Conservation (phyloP, 2,797 vertebrate species). For the Alca torda region DNA sequence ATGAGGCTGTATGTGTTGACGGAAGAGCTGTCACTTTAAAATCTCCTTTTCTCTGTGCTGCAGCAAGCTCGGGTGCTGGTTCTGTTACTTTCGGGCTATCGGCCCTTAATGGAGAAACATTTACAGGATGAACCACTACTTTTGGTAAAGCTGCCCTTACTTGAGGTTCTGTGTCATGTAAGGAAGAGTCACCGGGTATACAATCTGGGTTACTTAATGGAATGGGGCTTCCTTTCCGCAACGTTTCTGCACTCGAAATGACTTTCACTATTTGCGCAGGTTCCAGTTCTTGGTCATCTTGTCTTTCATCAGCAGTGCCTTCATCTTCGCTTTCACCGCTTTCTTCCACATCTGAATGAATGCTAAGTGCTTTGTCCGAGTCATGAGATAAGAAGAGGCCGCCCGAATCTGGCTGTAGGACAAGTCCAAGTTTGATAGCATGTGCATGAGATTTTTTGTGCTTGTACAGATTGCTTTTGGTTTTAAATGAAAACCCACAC, state of each 20-base stretch:
- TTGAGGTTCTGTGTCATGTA: slow-evolving; percentile 82
- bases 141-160: slow-evolving; percentile 87
- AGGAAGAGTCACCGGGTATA: slow-evolving; percentile 73
- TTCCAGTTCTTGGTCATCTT: slow-evolving; percentile 80
- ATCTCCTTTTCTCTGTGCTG: slow-evolving; percentile 86
- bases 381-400: slow-evolving; percentile 90
- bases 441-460: slow-evolving; percentile 99
- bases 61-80: slow-evolving; percentile 81
- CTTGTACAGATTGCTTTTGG: slow-evolving; percentile 99
- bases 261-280: slow-evolving; percentile 80
- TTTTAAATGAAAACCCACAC: slow-evolving; percentile 98
- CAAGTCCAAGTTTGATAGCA: slow-evolving; percentile 93
- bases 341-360: slow-evolving; percentile 92
- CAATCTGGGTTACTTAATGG: slow-evolving; percentile 77
- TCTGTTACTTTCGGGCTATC: slow-evolving; percentile 87
- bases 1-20: slow-evolving; percentile 76
- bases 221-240: slow-evolving; percentile 74
- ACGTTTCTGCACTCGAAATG: slow-evolving; percentile 75
- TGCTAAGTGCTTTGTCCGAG: slow-evolving; percentile 88
- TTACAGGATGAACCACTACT: slow-evolving; percentile 93
- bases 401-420: slow-evolving; percentile 87
- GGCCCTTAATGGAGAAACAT: slow-evolving; percentile 86
- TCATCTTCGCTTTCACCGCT: slow-evolving; percentile 96
- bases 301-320: slow-evolving; percentile 83
- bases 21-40: slow-evolving; percentile 77